A percentile compares a stretch with the other conserved stretches of the same genome.
These are phyloP conservation scores for Mythimna lalbum DNA, from an alignment of 2,888 invertebrate genomes.

Conservation along the genomic window DNA sequence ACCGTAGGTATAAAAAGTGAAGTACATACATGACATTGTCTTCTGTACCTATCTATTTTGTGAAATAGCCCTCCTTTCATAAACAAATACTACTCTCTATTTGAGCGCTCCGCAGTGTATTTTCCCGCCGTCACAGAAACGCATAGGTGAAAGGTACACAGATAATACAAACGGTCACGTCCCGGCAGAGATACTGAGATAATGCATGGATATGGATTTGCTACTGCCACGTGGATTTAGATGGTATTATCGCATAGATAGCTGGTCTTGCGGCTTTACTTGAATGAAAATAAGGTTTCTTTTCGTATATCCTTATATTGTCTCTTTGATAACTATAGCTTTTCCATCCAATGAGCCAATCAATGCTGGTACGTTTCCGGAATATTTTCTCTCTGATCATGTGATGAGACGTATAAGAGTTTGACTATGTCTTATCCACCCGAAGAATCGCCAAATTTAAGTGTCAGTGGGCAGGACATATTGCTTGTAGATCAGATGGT, in stretches of 20 bases:
- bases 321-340: not conserved
- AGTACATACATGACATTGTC: too few relatives aligned
- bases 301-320: not conserved
- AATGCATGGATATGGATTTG: conserved; percentile 21
- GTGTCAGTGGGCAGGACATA: too few relatives aligned
- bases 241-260: conserved; percentile 5
- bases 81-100: not conserved
- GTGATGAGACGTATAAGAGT: not conserved
- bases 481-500: too few relatives aligned
- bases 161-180: conserved; percentile 21
- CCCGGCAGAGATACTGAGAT: conserved; percentile 31
- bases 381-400: not conserved
- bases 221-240: conserved; percentile 19
- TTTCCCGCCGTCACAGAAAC: conserved; percentile 8
- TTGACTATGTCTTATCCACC: not conserved
- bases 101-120: conserved; percentile 4
- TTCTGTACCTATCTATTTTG: too few relatives aligned
- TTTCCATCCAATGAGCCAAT: not conserved
- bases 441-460: too few relatives aligned
- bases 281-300: not conserved
- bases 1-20: too few relatives aligned
- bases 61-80: not conserved
- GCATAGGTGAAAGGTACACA: conserved; percentile 16
- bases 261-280: not conserved
- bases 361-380: not conserved